A percentile compares a stretch with the other conserved stretches of the same genome.
phyloP scores from a whole-genome alignment of 2,113 vertebrate species.

The Ariopsis seemanni region DNA sequence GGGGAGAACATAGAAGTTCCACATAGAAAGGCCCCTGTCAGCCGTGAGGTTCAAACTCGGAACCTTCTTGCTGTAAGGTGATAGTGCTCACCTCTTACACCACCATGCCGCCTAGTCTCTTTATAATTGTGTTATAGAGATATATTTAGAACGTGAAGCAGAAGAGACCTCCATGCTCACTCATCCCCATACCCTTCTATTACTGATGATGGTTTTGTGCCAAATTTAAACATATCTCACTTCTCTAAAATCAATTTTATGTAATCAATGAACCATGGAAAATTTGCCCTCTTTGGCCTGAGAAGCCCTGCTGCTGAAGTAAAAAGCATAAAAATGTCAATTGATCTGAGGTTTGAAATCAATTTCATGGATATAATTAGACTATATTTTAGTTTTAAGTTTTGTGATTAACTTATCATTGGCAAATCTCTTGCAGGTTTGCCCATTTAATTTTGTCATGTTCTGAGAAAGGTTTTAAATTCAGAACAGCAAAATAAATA shows the following conservation, averaged over 20 bases:
- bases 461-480: background rate
- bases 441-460: background rate
- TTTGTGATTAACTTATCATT: conserved; percentile 1
- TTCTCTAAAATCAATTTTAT: conserved; percentile 68
- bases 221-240: conserved; percentile 67
- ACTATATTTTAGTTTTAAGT: background rate
- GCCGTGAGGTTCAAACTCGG: too few relatives aligned
- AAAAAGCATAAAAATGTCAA: conserved; percentile 22
- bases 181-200: conserved; percentile 62
- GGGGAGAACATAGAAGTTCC: too few relatives aligned
- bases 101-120: conserved; percentile 21
- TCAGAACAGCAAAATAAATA: background rate
- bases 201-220: conserved; percentile 67
- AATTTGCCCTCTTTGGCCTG: conserved; percentile 61
- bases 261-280: conserved; percentile 65
- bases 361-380: background rate
- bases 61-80: too few relatives aligned
- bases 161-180: conserved; percentile 63
- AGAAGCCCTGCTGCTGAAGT: conserved; percentile 44
- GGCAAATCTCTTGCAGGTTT: background rate
- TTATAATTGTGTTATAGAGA: conserved; percentile 55
- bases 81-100: too few relatives aligned
- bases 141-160: conserved; percentile 69
- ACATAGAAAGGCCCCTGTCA: too few relatives aligned
- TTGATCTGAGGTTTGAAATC: background rate